phyloP scores from a whole-genome alignment of 2,113 vertebrate species.

The Dromiciops gliroides region DNA sequence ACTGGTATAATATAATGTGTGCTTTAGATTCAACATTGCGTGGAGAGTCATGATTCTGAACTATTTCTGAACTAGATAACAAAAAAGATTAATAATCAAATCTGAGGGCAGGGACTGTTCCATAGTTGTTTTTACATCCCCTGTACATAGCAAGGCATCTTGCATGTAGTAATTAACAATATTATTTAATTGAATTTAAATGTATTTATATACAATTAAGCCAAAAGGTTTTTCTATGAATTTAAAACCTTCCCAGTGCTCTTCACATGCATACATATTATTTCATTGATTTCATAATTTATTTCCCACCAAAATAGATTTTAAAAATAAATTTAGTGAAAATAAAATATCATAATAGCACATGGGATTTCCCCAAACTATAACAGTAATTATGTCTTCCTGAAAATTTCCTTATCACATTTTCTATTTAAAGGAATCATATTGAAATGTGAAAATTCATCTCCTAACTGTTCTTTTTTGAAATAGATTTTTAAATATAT shows the following conservation, averaged over 20 bases:
- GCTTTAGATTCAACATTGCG: background rate
- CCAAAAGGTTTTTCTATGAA: background rate
- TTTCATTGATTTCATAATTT: background rate
- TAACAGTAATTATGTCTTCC: background rate
- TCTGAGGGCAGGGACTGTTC: background rate
- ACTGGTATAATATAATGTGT: background rate
- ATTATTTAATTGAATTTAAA: background rate
- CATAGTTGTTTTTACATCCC: background rate
- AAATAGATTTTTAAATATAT: background rate
- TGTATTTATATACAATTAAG: background rate
- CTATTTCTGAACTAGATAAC: background rate
- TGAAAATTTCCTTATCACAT: background rate
- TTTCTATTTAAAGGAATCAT: background rate
- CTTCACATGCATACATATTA: background rate
- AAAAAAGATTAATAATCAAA: background rate
- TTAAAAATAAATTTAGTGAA: background rate
- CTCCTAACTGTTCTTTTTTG: background rate
- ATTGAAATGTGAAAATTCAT: background rate
- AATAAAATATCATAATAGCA: background rate
- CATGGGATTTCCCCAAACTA: background rate
- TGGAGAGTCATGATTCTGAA: background rate
- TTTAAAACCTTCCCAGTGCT: background rate
- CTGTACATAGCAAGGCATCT: background rate
- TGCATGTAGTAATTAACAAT: background rate
- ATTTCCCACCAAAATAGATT: background rate